Conservation (phyloP, 1,140 invertebrate genomes). For the Carposina sasakii region DNA sequence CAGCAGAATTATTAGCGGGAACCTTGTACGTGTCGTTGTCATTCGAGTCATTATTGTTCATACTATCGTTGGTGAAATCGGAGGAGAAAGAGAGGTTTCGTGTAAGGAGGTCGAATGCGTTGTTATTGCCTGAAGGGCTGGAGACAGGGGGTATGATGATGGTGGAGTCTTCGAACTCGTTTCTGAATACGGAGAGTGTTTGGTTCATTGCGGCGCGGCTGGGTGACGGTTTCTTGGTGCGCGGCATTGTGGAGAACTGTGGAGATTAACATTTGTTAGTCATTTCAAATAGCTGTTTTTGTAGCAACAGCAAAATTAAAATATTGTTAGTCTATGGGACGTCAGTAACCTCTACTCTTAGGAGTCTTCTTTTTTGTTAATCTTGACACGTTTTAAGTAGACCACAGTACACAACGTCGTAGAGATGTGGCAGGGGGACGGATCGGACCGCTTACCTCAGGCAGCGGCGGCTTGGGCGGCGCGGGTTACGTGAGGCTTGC, state of each 20-base stretch:
- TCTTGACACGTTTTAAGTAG: no score
- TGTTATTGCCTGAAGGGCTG: conserved; percentile 37
- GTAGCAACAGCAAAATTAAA: not conserved
- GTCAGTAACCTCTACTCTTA: no score
- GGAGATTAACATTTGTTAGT: conserved; percentile 26
- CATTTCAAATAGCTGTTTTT: not conserved
- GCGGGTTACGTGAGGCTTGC: conserved; percentile 81
- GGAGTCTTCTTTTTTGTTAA: no score
- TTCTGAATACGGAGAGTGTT: conserved; percentile 53
- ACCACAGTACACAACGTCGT: no score
- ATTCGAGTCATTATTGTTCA: conserved; percentile 52
- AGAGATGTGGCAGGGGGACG: no score
- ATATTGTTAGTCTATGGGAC: not conserved
- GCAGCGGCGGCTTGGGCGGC: conserved; percentile 81
- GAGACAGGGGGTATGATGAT: conserved; percentile 21
- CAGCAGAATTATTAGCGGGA: conserved; percentile 69
- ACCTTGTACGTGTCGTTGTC: conserved; percentile 73
- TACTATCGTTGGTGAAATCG: conserved; percentile 60
- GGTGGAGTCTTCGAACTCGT: conserved; percentile 54
- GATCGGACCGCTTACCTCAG: conserved; percentile 69
- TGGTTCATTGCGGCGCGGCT: conserved; percentile 54
- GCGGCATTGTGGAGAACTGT: conserved; percentile 76
- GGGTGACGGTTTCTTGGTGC: conserved; percentile 66
- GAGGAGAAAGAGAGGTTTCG: conserved; percentile 67
- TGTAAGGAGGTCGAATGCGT: conserved; percentile 63